These are phyloP conservation scores for Menura novaehollandiae DNA, from an alignment of 2,113 vertebrate genomes.

Conservation along the genomic window DNA sequence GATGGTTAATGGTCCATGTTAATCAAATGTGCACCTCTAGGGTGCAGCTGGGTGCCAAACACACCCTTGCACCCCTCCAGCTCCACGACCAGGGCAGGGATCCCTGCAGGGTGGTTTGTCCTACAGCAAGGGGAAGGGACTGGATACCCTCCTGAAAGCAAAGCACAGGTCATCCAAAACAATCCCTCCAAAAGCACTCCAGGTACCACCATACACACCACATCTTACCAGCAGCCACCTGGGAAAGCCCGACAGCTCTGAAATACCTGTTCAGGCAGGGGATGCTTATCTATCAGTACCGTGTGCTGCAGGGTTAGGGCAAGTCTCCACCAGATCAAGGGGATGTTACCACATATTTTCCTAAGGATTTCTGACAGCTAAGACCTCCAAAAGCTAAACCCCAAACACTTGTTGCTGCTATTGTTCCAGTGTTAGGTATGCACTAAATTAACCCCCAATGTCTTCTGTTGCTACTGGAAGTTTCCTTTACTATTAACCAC, in stretches of 20 bases:
- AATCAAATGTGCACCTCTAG: rapidly evolving
- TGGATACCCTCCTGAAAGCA: background rate
- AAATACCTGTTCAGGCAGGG: background rate
- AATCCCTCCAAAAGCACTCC: background rate
- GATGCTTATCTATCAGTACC: background rate
- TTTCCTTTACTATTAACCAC: background rate
- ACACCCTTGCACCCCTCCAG: background rate
- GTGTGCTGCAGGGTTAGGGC: background rate
- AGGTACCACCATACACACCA: background rate
- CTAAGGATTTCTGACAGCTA: background rate
- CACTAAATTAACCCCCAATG: background rate
- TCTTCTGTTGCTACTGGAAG: background rate
- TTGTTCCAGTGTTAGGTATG: background rate
- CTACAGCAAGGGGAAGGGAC: background rate
- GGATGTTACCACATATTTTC: background rate
- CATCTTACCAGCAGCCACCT: background rate
- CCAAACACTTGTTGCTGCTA: background rate
- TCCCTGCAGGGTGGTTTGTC: background rate
- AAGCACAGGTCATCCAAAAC: background rate
- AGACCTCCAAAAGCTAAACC: background rate
- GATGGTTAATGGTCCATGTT: background rate
- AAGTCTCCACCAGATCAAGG: background rate
- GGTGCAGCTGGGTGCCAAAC: background rate
- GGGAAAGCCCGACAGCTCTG: background rate
- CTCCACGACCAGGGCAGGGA: rapidly evolving